These are phyloP conservation scores for Varecia variegata DNA, from an alignment of 2,797 vertebrate genomes.

Conservation along the genomic window DNA sequence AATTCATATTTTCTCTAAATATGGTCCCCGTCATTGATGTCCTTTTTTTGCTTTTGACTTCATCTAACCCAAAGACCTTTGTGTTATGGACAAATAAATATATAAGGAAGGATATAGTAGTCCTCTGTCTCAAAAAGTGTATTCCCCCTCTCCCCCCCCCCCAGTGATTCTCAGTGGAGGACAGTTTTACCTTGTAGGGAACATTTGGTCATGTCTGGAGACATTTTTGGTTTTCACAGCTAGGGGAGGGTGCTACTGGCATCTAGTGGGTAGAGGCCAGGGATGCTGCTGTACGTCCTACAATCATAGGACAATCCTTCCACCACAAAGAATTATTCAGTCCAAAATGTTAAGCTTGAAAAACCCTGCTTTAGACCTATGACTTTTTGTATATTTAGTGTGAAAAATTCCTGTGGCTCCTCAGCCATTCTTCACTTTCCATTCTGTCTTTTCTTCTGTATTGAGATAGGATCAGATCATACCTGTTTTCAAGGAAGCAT, in stretches of 20 bases:
- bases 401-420: neutral
- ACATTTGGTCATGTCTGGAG: slow-evolving; percentile 28
- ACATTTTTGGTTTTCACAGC: slow-evolving; percentile 19
- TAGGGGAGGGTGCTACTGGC: neutral
- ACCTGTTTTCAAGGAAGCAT: neutral
- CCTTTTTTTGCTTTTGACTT: slow-evolving; percentile 33
- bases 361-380: slow-evolving; percentile 17
- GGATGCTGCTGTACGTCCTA: neutral
- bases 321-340: neutral
- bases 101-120: neutral
- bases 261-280: neutral
- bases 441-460: neutral
- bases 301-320: neutral
- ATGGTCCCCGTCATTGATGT: neutral
- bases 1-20: slow-evolving; percentile 7
- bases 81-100: slow-evolving; percentile 8
- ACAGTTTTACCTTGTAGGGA: neutral
- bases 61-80: slow-evolving; percentile 20
- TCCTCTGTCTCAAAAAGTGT: neutral
- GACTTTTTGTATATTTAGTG: neutral
- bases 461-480: neutral
- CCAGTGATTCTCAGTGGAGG: neutral
- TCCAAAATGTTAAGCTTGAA: neutral
- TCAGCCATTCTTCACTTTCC: neutral
- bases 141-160: too few relatives aligned